phyloP scores from a whole-genome alignment of 1,140 invertebrate species.

The Amyelois transitella region DNA sequence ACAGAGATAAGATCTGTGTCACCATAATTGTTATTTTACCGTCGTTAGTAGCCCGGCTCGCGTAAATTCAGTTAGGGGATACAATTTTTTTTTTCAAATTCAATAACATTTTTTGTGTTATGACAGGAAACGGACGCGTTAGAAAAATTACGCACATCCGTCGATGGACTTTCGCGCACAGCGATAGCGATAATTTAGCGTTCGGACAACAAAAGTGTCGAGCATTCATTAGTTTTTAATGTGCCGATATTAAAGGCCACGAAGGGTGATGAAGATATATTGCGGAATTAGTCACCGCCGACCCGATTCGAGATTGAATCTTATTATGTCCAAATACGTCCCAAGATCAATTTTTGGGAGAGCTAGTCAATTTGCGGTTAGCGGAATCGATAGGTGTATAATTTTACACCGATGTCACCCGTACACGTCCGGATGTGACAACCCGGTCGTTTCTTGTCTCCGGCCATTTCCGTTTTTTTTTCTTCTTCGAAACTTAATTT shows the following conservation, averaged over 20 bases:
- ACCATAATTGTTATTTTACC: conserved; percentile 64
- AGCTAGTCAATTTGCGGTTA: conserved; percentile 27
- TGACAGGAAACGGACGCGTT: conserved; percentile 55
- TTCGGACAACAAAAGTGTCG: conserved; percentile 4
- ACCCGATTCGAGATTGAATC: not conserved
- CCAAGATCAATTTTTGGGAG: conserved; percentile 6
- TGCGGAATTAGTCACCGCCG: conserved; percentile 3
- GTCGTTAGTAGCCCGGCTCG: conserved; percentile 62
- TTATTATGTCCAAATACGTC: not conserved
- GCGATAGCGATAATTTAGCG: conserved; percentile 37
- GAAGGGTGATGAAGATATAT: conserved; percentile 16
- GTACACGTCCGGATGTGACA: conserved; percentile 41
- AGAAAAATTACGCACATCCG: conserved; percentile 66
- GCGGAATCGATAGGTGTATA: conserved; percentile 28
- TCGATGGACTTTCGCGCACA: conserved; percentile 36
- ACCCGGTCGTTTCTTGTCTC: conserved; percentile 11
- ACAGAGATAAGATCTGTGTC: conserved; percentile 65
- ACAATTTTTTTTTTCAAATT: conserved; percentile 46
- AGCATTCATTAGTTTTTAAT: conserved; percentile 9
- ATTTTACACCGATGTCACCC: conserved; percentile 18
- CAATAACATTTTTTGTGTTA: conserved; percentile 35
- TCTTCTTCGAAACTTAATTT: conserved; percentile 35
- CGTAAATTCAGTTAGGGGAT: conserved; percentile 70
- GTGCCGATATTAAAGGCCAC: conserved; percentile 18
- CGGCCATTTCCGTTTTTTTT: conserved; percentile 29